Percentiles rank a stretch among this genome's conserved stretches.
These are phyloP conservation scores for Choloepus hoffmanni DNA, from an alignment of 2,113 vertebrate species.

Conservation along the genomic window DNA sequence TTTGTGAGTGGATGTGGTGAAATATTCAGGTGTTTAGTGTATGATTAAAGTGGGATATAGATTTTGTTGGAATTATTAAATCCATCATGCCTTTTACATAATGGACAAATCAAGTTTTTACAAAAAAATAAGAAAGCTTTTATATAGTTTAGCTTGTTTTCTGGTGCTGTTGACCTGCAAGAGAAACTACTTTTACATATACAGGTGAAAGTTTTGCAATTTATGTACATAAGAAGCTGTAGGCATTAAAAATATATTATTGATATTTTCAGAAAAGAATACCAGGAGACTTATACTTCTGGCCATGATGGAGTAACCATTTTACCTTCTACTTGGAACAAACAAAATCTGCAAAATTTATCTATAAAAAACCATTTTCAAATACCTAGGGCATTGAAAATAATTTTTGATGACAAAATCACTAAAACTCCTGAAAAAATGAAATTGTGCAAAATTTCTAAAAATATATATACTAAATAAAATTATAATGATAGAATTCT, in stretches of 20 bases:
- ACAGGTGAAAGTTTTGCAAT: conserved; percentile 85
- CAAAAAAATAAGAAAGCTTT: conserved; percentile 58
- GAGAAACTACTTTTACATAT: conserved; percentile 86
- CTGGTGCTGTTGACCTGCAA: conserved; percentile 85
- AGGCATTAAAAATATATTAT: conserved; percentile 88
- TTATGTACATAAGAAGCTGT: conserved; percentile 87
- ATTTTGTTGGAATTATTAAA: conserved; percentile 83
- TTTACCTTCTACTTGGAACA: no score
- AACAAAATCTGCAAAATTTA: no score
- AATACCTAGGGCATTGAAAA: no score
- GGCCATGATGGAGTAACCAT: no score
- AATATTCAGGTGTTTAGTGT: conserved; percentile 84
- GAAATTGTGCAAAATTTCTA: no score
- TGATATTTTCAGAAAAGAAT: conserved; percentile 86
- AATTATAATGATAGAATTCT: no score
- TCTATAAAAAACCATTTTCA: no score
- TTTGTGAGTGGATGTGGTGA: conserved; percentile 86
- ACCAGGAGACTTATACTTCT: no score
- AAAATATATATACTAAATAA: no score
- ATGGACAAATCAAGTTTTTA: conserved; percentile 85
- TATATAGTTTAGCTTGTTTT: conserved; percentile 84
- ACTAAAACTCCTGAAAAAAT: no score
- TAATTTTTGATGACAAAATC: no score
- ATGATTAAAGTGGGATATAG: conserved; percentile 84
- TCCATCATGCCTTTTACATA: conserved; percentile 84